Evolutionary conservation across 37 sponge, comb jelly and placozoan genomes (phyloP).

Genomic region (Hexactinellida sp.): DNA sequence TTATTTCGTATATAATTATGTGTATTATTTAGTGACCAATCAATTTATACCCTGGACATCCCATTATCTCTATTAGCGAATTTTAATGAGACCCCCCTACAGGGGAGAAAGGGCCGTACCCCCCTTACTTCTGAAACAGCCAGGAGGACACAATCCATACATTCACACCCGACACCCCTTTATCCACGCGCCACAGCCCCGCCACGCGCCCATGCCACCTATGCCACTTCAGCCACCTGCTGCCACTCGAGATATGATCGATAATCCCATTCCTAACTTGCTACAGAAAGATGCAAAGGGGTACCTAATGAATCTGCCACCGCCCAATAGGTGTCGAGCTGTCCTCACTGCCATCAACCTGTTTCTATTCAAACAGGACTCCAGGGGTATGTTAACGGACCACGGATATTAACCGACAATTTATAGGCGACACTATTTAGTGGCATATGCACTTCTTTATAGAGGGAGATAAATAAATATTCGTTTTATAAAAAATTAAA

Average conservation of each 20-base stretch:
- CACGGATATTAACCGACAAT: no score
- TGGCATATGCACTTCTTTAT: no score
- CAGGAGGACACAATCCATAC: background rate
- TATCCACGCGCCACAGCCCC: background rate
- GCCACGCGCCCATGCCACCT: background rate
- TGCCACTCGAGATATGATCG: background rate
- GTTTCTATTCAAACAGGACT: background rate
- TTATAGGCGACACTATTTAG: no score
- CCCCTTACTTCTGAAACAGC: background rate
- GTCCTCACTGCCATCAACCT: background rate
- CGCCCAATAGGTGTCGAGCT: background rate
- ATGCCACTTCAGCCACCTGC: background rate
- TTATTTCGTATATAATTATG: no score
- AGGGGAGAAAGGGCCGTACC: background rate
- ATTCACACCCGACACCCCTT: background rate
- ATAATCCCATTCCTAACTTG: background rate
- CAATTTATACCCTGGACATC: no score
- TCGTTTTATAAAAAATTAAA: background rate
- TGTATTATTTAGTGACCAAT: no score
- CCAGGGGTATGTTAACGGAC: background rate
- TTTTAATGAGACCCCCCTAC: background rate
- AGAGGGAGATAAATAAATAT: no score
- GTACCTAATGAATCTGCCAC: background rate
- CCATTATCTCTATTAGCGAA: background rate
- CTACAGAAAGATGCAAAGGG: background rate